Base-by-base conservation (phyloP, 2,888 invertebrate genomes). In the Meganola albula region DNA sequence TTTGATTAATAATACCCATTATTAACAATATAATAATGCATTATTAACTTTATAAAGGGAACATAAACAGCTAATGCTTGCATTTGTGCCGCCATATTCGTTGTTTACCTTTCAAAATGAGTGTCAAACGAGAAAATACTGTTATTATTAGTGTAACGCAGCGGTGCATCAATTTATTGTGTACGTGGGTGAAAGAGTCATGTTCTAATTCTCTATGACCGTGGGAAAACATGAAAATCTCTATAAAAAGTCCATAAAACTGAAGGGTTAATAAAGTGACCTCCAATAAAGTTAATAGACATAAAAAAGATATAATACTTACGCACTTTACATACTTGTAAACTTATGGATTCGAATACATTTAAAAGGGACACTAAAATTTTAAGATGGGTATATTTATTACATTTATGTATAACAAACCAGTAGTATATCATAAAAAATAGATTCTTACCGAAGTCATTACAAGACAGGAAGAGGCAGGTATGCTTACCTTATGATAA, bases 91-190 rank as follows among this genome's bases (percentile, higher is more conserved):
- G 48, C 57, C 64, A 62, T 74, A 70, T 72, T 68, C 68, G 65
- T 65, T 63, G 62, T 72, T 77, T 75, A 70, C 74, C 66, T 73
- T 66, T 65, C 66, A 58, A 74, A 77, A 77, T 71, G 74, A 74
- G 65, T 65, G 45, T 66, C 72, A 73, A 77, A 78, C 61, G 66
- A 75, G 73, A 76, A 72, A 63, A 68, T 67, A 77, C 62, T 72
- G 74, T 74, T 77, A 77, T 74, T 63, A 52, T 61, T 4, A 53
- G 62, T 58, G 56, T 70, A 73, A 63, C 72, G 51, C 74, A 64
- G 72, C 70, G 59, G 68, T 61, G 45, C 58, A 67, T 67, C 70
- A 64, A 76, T 74, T 74, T 72, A 75, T 67, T 54, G 54, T 56
- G 41, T 44, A 49, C 32, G 56, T 57, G 53, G 66, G 63, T 48